Percentiles rank a stretch among this genome's conserved stretches.
phyloP scores from a whole-genome alignment of 2,888 invertebrate genomes.

The Coecobrya sp. region DNA sequence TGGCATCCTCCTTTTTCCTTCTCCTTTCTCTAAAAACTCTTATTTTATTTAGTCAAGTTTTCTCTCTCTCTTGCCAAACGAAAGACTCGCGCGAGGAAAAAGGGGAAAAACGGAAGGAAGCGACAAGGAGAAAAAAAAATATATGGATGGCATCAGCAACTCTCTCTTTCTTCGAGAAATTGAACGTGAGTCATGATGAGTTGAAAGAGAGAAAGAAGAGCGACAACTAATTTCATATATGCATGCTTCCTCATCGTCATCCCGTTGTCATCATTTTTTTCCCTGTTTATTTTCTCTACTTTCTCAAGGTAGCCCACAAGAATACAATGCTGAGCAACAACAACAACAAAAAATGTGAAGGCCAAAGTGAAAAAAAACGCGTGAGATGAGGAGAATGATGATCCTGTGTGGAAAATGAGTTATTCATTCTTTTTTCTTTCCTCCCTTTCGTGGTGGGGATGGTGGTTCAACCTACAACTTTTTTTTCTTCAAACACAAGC shows the following conservation, averaged over 20 bases:
- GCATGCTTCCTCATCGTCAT: slow-evolving; percentile 23
- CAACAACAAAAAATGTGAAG: background rate
- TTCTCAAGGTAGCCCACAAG: slow-evolving; percentile 4
- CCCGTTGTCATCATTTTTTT: background rate
- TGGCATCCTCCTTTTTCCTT: slow-evolving; percentile 17
- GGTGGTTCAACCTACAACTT: slow-evolving; percentile 13
- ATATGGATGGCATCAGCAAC: background rate
- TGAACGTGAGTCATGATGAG: slow-evolving; percentile 67
- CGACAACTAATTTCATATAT: slow-evolving; percentile 70
- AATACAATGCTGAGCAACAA: slow-evolving; percentile 2
- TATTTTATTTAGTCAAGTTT: slow-evolving; percentile 41
- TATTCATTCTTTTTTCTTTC: slow-evolving; percentile 21
- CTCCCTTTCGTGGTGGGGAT: background rate
- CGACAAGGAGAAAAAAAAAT: slow-evolving; percentile 5
- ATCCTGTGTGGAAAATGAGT: slow-evolving; percentile 48
- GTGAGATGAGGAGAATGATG: slow-evolving; percentile 9
- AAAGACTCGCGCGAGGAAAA: slow-evolving; percentile 23
- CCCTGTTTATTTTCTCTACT: background rate
- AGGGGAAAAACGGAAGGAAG: slow-evolving; percentile 19
- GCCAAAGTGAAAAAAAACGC: background rate
- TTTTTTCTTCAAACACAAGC: background rate
- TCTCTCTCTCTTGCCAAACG: background rate
- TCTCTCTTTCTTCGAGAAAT: slow-evolving; percentile 59
- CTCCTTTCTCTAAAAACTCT: background rate
- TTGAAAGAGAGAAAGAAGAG: slow-evolving; percentile 39